Base-by-base conservation (phyloP, 2,797 vertebrate species). In the Alca torda region DNA sequence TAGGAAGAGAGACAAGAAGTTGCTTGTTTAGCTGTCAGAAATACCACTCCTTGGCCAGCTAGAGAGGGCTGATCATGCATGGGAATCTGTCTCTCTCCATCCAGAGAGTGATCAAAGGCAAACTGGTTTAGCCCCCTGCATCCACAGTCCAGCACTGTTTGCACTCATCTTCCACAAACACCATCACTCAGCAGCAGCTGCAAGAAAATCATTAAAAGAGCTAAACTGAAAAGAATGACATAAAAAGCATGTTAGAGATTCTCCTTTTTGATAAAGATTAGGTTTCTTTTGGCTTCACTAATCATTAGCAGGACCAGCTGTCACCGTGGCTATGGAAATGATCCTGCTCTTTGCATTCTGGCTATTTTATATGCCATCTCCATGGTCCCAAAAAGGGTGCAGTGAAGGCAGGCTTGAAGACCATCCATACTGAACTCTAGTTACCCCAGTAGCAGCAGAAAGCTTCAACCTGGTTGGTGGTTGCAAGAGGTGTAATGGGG, bases 21-120 rank as follows among this genome's bases (percentile, higher is more conserved):
- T 93, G 24, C 83, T 95, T 96, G 83, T 93, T 89, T 93, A 93
- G 43, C 54, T 90, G 35, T 89, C 67, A 89, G 68, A 94, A 94
- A 87, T 75, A 75, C 35, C 43, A 19, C n/a, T 80, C 21, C 43
- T 86, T 91, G 59, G 43, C 57, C 89, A 70, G 41, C 25, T 79
- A 79, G 53, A 61, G 67, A 37, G 45, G 28, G 37, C 23, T 92
- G 80, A 48, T 89, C 72, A 37, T 69, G 56, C 54, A 53, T 70
- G 68, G 46, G 51, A 93, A 86, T 85, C 1, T 75, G 25, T 1
- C 45, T 83, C 13, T 73, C 11, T 72, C 46, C 64, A 84, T 80
- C 79, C 86, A 54, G 67, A 86, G 31, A 59, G 26, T 70, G 82
- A 95, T 92, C 90, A 95, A 96, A 96, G 69, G 23, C 60, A 83